Conservation (phyloP, 1,140 invertebrate species). For the Harpegnathos saltator region DNA sequence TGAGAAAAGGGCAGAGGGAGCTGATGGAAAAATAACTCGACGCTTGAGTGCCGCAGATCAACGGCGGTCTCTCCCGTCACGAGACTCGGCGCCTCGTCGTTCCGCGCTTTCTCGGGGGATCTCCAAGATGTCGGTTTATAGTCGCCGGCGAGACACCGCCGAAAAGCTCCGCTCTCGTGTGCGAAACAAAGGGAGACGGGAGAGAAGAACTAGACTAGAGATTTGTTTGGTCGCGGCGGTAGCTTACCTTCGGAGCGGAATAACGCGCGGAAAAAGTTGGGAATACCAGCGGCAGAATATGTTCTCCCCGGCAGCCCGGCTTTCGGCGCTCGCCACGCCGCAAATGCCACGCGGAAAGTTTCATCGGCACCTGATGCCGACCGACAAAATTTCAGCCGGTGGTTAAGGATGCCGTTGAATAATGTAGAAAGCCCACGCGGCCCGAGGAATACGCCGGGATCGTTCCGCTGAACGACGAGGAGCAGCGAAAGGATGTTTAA, state of each 20-base stretch:
- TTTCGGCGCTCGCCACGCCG: background rate
- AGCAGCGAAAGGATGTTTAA: slow-evolving; percentile 61
- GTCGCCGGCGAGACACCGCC: background rate
- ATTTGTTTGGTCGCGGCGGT: background rate
- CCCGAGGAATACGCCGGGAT: slow-evolving; percentile 39
- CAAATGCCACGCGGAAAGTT: slow-evolving; percentile 38
- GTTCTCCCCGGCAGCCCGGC: background rate
- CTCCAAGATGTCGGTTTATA: background rate
- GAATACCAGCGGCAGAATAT: background rate
- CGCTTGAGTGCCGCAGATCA: too few relatives aligned
- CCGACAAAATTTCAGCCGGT: slow-evolving; percentile 75
- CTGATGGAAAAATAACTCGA: too few relatives aligned
- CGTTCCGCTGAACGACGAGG: slow-evolving; percentile 12
- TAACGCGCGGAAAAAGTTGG: slow-evolving; percentile 5
- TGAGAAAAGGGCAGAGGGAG: too few relatives aligned
- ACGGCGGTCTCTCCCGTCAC: too few relatives aligned
- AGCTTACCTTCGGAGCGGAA: background rate
- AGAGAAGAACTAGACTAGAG: too few relatives aligned
- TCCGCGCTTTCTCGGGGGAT: background rate
- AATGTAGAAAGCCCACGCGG: slow-evolving; percentile 76
- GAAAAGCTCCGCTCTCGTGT: background rate
- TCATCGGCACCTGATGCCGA: slow-evolving; percentile 31
- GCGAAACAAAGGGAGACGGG: background rate
- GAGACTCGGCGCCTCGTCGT: background rate
- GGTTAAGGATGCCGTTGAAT: slow-evolving; percentile 78